A percentile compares a stretch with the other conserved stretches of the same genome.
Evolutionary conservation across 2,113 vertebrate genomes (phyloP).

Genomic region (Cisticola juncidis): DNA sequence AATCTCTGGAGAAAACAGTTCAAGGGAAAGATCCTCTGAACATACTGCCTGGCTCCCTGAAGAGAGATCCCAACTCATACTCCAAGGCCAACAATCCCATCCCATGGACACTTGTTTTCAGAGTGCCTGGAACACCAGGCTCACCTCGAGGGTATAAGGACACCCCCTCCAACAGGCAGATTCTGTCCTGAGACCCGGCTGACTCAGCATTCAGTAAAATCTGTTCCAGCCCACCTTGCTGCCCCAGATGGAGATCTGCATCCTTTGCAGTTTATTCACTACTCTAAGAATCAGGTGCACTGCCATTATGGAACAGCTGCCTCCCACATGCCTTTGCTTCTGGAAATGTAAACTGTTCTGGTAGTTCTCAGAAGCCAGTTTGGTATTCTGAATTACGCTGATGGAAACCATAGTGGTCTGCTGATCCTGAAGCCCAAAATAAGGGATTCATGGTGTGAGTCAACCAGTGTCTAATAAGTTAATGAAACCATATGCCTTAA

Average conservation of each 20-base stretch:
- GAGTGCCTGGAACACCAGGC: neutral
- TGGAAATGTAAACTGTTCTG: neutral
- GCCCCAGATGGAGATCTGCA: neutral
- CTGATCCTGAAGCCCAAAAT: neutral
- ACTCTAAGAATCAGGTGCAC: neutral
- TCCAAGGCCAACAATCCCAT: neutral
- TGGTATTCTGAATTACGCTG: slow-evolving; percentile 20
- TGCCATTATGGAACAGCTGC: neutral
- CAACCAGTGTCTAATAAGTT: slow-evolving; percentile 27
- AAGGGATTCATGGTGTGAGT: slow-evolving; percentile 12
- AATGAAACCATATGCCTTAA: slow-evolving; percentile 42
- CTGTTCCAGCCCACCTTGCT: neutral
- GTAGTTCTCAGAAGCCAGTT: slow-evolving; percentile 7
- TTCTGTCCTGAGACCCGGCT: neutral
- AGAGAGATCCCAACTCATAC: neutral
- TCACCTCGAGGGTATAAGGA: neutral
- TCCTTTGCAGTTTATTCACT: neutral
- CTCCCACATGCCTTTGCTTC: neutral
- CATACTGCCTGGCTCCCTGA: neutral
- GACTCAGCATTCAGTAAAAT: neutral
- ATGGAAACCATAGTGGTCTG: slow-evolving; percentile 40
- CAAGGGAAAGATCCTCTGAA: neutral
- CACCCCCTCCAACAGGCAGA: too few relatives aligned
- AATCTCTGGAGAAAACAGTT: neutral
- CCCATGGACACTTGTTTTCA: neutral